Conservation (phyloP, 2,888 invertebrate genomes). For the Psylliodes chrysocephalus region DNA sequence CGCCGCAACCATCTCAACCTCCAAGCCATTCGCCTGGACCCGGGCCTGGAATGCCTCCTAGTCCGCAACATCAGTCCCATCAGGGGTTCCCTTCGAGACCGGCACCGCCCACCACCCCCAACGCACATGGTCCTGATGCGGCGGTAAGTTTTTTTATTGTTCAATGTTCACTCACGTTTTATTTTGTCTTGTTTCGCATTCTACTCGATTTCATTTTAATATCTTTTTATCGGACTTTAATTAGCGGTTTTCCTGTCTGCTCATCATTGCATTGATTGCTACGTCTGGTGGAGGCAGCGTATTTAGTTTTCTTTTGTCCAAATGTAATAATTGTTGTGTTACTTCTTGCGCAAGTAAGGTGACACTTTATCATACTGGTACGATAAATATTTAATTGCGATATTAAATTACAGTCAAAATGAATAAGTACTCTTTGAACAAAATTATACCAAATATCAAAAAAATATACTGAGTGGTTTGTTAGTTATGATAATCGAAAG, state of each 20-base stretch:
- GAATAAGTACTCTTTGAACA: no score
- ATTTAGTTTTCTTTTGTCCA: no score
- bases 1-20: slow-evolving; percentile 62
- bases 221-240: neutral
- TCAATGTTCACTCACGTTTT: neutral
- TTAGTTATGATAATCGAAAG: no score
- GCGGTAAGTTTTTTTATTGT: slow-evolving; percentile 74
- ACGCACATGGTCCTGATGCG: slow-evolving; percentile 80
- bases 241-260: neutral
- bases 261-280: no score
- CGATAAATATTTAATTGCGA: no score
- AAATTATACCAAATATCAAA: no score
- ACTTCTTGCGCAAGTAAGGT: no score
- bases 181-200: neutral
- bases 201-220: neutral
- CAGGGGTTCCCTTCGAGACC: slow-evolving; percentile 78
- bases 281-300: no score
- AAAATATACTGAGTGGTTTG: no score
- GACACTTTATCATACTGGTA: no score
- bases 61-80: slow-evolving; percentile 67
- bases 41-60: slow-evolving; percentile 66
- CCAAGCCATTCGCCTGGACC: slow-evolving; percentile 66
- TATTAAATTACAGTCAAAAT: no score
- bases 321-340: no score
- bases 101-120: slow-evolving; percentile 80